Percentiles rank a stretch among this genome's conserved stretches.
phyloP scores from a whole-genome alignment of 2,888 invertebrate genomes.

The Cylloceria caligata region DNA sequence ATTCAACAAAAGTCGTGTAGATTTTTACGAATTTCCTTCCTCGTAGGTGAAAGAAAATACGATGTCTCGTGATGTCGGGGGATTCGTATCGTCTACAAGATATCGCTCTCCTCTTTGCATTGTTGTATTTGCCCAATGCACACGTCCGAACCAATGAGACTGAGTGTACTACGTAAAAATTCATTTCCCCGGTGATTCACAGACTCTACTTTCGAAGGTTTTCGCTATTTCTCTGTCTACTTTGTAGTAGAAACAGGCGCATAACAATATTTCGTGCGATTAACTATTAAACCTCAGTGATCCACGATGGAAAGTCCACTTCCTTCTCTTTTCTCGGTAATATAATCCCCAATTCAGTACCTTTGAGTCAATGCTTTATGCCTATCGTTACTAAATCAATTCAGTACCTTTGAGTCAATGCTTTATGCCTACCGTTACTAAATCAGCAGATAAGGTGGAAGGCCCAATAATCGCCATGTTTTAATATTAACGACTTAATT shows the following conservation, averaged over 20 bases:
- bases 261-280: not conserved
- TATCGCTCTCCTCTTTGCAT: not conserved
- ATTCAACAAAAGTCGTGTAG: not conserved
- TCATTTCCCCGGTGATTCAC: constrained; percentile 55
- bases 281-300: not conserved
- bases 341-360: not conserved
- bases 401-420: too few species aligned
- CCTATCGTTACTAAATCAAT: not conserved
- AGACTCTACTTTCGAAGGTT: not conserved
- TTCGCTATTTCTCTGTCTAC: not conserved
- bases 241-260: not conserved
- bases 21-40: not conserved
- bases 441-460: too few species aligned
- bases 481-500: too few species aligned
- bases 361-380: not conserved
- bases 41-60: not conserved
- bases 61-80: not conserved
- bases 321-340: not conserved
- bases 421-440: too few species aligned
- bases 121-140: not conserved
- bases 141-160: constrained; percentile 47
- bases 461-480: too few species aligned
- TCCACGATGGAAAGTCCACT: not conserved
- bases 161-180: constrained; percentile 58
- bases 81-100: constrained; percentile 12